Evolutionary conservation across 2,113 vertebrate species (phyloP).

Genomic region (Lophura nycthemera): DNA sequence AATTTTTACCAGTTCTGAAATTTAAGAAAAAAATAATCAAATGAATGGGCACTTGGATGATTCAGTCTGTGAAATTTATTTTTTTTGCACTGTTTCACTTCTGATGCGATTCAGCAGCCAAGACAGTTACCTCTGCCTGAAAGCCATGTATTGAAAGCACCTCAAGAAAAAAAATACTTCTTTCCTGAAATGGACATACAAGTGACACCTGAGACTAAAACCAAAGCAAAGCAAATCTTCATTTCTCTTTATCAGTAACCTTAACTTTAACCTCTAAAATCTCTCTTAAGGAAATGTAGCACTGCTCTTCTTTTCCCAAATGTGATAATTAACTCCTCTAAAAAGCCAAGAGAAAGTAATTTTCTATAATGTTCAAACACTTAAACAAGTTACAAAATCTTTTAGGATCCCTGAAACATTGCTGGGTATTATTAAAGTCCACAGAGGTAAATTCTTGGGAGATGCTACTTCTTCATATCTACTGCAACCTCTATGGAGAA

Average conservation of each 20-base stretch:
- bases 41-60: background rate
- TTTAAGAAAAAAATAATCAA: background rate
- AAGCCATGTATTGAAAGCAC: background rate
- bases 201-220: background rate
- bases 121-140: background rate
- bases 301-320: background rate
- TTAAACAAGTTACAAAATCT: background rate
- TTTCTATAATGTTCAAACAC: background rate
- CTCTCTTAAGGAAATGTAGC: fast-evolving
- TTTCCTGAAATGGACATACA: background rate
- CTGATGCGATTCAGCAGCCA: background rate
- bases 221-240: background rate
- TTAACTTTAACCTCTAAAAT: background rate
- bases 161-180: constrained; percentile 11
- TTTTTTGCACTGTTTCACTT: constrained; percentile 16
- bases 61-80: background rate
- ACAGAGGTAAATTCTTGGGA: background rate
- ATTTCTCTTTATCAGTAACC: background rate
- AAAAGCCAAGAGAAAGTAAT: background rate
- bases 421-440: background rate
- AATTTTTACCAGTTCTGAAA: background rate
- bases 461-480: background rate
- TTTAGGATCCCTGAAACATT: background rate
- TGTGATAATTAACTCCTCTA: background rate
- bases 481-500: background rate